Evolutionary conservation across 2,888 invertebrate species (phyloP), one percentile per base, ranked within the genome.

Genomic region (Pandemis heparana): DNA sequence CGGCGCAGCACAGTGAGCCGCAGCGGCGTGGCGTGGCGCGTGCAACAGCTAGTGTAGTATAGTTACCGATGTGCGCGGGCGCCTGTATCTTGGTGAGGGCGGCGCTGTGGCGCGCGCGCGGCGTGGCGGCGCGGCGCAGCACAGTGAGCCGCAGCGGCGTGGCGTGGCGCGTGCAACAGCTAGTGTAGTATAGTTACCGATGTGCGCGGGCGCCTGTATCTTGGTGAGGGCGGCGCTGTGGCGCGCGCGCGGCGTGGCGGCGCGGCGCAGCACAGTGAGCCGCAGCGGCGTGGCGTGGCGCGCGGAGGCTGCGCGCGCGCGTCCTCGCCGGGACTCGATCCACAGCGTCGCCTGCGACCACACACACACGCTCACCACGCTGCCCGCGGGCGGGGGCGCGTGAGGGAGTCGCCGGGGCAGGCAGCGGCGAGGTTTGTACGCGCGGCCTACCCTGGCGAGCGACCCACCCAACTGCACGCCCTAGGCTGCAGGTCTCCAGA

Each of bases 311-410:
- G 72, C 72, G 70, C 62, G 75, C 61, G 53, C 70, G 70, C 67
- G 72, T 43, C 32, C 53, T 43, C 67, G 69, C 41, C 61, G 53
- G 23, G 90, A 90, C 80, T 91, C 90, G 61, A 92, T 91, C 92
- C 92, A 92, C 41, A 88, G 81, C 39, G 87, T 82, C 2, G 92
- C 92, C 75, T 91, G 88, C 0, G 23, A 32, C 2, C 23, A 32
- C 23, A 23, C 23, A 23, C 23, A 23, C 23, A 23, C 23, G 23
- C 23, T 23, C 23, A 23, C 1, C 23, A 23, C 23, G 23, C 23
- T 23, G 23, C 23, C 23, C 2, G 23, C 23, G 2, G 23, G 23
- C 23, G n/a, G n/a, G n/a, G n/a, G n/a, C n/a, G n/a, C n/a, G n/a
- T n/a, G n/a, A n/a, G n/a, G n/a, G n/a, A n/a, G n/a, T n/a, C n/a